Evolutionary conservation across 2,797 vertebrate species (phyloP), one percentile per base, ranked within the genome.

Genomic region (Pseudochaenichthys georgianus): DNA sequence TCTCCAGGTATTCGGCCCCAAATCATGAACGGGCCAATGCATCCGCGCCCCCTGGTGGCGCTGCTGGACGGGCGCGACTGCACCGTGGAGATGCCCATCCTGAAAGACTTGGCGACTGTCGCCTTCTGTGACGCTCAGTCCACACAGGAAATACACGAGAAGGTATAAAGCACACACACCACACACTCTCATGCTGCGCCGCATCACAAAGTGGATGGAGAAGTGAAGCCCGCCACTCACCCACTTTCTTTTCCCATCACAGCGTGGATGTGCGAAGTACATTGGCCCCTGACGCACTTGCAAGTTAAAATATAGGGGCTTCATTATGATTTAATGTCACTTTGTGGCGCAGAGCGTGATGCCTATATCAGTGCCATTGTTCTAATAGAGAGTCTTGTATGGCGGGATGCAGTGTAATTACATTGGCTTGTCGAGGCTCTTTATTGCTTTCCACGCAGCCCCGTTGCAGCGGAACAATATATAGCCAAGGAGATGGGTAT

Each of bases 41-140:
- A 99, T 85, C 97, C 98, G 13, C 97, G 98, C 80, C 98, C 98
- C 66, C 91, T 99, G 83, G 97, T 99, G 95, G 98, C 98, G 0
- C 95, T 99, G 93, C 93, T 99, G 81, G 98, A 99, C 0, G 98
- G 98, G 68, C 95, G 98, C 9, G 98, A 99, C 94, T 99, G 98
- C 84, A 98, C 98, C 0, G 97, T 99, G 91, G 97, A 99, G 94
- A 99, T 99, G 98, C 98, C 98, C 80, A 99, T 99, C 87, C 93
- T 99, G 69, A 99, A 99, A 93, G 98, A 99, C 90, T 83, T 99
- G 93, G 98, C 98, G 1, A 99, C 98, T 0, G 97, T 99, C 21
- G 98, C 97, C 17, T 99, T 99, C 95, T 99, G 97, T 19, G 98
- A 99, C 0, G 97, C 98, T 4, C 97, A 99, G 93, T 98, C 98